These are phyloP conservation scores for Falco concolor DNA, from an alignment of 2,797 vertebrate species.

Conservation along the genomic window DNA sequence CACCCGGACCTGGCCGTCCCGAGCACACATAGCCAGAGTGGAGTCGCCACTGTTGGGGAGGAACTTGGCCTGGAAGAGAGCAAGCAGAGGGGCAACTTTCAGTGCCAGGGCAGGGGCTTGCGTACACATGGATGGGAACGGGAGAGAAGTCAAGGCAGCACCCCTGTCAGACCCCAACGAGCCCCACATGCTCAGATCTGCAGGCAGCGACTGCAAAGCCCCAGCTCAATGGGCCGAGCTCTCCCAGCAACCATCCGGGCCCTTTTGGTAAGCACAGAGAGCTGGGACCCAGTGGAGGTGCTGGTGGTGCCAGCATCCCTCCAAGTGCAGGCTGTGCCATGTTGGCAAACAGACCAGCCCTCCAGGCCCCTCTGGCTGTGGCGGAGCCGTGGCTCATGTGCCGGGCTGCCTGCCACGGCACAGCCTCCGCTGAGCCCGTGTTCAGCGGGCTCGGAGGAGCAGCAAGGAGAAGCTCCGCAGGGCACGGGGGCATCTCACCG, in stretches of 20 bases:
- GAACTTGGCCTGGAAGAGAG: constrained; percentile 86
- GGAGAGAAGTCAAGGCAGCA: rapidly evolving
- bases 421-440: rapidly evolving
- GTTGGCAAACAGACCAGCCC: no score
- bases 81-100: neutral
- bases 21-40: constrained; percentile 95
- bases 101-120: neutral
- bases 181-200: rapidly evolving
- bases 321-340: neutral
- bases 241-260: rapidly evolving
- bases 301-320: neutral
- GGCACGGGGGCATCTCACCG: no score
- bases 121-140: rapidly evolving
- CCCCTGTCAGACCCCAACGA: neutral
- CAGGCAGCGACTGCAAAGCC: neutral
- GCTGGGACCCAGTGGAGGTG: rapidly evolving
- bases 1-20: constrained; percentile 92
- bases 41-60: constrained; percentile 96
- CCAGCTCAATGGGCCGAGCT: rapidly evolving
- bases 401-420: neutral
- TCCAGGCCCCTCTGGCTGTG: neutral
- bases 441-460: neutral
- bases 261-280: rapidly evolving
- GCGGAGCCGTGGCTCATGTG: neutral
- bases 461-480: neutral